phyloP scores from a whole-genome alignment of 2,797 vertebrate genomes.

The Sebastes minor region DNA sequence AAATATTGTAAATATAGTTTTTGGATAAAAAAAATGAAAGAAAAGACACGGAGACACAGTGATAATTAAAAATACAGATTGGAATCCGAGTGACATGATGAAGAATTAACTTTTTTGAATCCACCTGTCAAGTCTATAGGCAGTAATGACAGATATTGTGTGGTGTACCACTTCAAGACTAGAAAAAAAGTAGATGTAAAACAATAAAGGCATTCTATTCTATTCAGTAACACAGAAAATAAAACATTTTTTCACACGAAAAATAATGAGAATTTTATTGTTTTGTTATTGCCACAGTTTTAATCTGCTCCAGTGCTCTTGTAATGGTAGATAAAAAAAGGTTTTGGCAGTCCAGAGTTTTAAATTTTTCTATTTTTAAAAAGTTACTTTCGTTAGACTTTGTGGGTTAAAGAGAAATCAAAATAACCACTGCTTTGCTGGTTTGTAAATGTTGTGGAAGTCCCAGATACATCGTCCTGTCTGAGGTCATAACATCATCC shows the following conservation, averaged over 20 bases:
- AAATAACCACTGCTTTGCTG: too few species aligned
- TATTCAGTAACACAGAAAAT: background rate
- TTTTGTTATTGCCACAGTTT: constrained; percentile 10
- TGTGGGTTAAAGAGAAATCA: too few species aligned
- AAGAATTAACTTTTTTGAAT: background rate
- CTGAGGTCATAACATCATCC: too few species aligned
- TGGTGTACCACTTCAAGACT: background rate
- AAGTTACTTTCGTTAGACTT: background rate
- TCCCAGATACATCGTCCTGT: fast-evolving
- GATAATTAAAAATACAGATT: background rate
- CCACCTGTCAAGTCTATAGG: background rate
- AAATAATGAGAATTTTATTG: background rate
- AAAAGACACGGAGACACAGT: too few species aligned
- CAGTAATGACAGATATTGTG: background rate
- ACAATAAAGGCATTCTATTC: too few species aligned
- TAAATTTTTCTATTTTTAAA: constrained; percentile 13
- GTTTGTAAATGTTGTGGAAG: too few species aligned
- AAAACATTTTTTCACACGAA: background rate
- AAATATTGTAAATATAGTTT: background rate
- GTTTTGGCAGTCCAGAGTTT: background rate
- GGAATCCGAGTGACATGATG: background rate
- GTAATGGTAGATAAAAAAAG: background rate
- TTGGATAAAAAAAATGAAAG: too few species aligned
- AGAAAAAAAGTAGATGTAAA: too few species aligned
- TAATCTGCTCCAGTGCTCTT: background rate